Evolutionary conservation across 2,888 invertebrate species (phyloP).

Genomic region (Rambutsinella grinnellia): DNA sequence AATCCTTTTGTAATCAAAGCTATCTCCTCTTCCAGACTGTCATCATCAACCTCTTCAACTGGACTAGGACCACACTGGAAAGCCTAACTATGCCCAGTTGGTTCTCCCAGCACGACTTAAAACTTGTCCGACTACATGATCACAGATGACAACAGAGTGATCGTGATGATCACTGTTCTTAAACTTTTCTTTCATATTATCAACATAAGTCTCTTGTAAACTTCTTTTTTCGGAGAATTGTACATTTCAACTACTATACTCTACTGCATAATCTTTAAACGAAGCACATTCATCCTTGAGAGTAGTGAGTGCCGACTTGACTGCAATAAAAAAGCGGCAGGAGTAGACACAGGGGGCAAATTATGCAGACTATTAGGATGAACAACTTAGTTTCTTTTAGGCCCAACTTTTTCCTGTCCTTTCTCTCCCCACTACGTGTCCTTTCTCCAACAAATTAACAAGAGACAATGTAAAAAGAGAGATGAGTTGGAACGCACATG

Average conservation of each 20-base stretch:
- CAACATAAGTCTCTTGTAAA: too few species aligned
- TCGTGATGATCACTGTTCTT: constrained; percentile 23
- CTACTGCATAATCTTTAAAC: neutral
- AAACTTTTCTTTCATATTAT: constrained; percentile 14
- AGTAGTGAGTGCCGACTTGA: constrained; percentile 35
- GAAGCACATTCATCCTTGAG: neutral
- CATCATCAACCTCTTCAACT: too few species aligned
- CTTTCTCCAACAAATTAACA: neutral
- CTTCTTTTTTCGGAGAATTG: too few species aligned
- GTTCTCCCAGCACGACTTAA: neutral
- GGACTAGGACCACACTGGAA: too few species aligned
- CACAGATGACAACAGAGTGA: constrained; percentile 27
- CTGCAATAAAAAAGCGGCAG: constrained; percentile 58
- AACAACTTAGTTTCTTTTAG: constrained; percentile 17
- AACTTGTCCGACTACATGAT: constrained; percentile 19
- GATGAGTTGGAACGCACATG: neutral
- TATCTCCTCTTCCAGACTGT: too few species aligned
- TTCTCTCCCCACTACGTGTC: too few species aligned
- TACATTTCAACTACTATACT: neutral
- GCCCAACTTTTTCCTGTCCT: neutral
- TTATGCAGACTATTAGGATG: constrained; percentile 59
- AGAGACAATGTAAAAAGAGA: neutral
- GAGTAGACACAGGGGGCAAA: constrained; percentile 63
- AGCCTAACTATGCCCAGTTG: too few species aligned
- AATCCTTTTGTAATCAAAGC: too few species aligned